Conservation (phyloP, 1,140 invertebrate genomes). For the Carposina sasakii region DNA sequence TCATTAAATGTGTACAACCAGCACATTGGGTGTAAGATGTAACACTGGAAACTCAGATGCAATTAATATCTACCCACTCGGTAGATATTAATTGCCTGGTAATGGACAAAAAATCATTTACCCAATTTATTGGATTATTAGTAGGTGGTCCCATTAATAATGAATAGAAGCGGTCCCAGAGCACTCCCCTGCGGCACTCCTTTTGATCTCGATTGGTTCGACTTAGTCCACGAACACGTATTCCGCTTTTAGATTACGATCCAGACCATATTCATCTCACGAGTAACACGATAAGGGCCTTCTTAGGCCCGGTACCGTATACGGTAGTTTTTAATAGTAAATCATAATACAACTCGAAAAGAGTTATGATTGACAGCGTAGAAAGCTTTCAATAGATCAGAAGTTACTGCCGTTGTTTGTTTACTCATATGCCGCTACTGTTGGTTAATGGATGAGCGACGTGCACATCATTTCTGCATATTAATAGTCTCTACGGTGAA, state of each 20-base stretch:
- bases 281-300: constrained; percentile 10
- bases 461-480: constrained; percentile 30
- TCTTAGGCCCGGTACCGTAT: too few relatives aligned
- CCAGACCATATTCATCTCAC: constrained; percentile 18
- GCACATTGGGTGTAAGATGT: too few relatives aligned
- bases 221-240: constrained; percentile 18
- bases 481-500: constrained; percentile 33
- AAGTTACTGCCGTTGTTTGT: constrained; percentile 29
- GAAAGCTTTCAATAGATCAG: constrained; percentile 22
- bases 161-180: constrained; percentile 19
- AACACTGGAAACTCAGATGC: too few relatives aligned
- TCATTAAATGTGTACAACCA: too few relatives aligned
- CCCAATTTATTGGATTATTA: constrained; percentile 8
- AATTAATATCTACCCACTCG: too few relatives aligned
- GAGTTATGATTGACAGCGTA: constrained; percentile 12
- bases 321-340: constrained; percentile 10
- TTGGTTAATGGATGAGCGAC: constrained; percentile 43
- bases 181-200: constrained; percentile 25
- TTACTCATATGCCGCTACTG: constrained; percentile 35
- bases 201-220: constrained; percentile 21
- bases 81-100: too few relatives aligned
- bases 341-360: not conserved
- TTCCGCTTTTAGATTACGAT: constrained; percentile 33
- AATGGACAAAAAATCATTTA: constrained; percentile 1
- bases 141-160: constrained; percentile 2